Conservation (phyloP, 2,888 invertebrate species). For the Cephus spinipes region DNA sequence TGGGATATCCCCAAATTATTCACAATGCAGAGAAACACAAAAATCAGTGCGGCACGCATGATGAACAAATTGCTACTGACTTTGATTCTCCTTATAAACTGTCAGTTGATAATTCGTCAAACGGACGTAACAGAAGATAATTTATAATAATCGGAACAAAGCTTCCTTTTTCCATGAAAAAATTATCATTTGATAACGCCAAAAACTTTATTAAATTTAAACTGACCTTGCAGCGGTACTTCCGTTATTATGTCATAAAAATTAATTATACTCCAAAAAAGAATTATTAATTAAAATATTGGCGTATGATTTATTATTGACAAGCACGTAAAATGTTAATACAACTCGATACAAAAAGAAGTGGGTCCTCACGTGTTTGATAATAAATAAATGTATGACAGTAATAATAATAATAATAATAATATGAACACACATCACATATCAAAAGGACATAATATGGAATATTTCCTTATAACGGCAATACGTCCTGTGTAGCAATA, state of each 20-base stretch:
- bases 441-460: constrained; percentile 27
- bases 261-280: background rate
- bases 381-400: constrained; percentile 49
- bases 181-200: background rate
- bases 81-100: background rate
- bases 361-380: constrained; percentile 36
- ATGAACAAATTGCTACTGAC: background rate
- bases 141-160: background rate
- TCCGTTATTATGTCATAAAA: background rate
- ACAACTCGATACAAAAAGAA: constrained; percentile 36
- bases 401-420: constrained; percentile 32
- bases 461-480: constrained; percentile 1
- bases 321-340: constrained; percentile 52
- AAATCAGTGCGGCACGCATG: background rate
- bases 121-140: background rate
- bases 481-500: background rate
- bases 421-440: constrained; percentile 51
- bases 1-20: background rate
- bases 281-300: background rate
- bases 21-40: background rate
- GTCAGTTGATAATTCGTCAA: background rate
- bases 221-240: background rate
- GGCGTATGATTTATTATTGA: constrained; percentile 43
- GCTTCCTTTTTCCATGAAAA: background rate
- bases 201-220: background rate